Evolutionary conservation across 1,140 invertebrate genomes (phyloP).

Genomic region (Neodiprion lecontei): DNA sequence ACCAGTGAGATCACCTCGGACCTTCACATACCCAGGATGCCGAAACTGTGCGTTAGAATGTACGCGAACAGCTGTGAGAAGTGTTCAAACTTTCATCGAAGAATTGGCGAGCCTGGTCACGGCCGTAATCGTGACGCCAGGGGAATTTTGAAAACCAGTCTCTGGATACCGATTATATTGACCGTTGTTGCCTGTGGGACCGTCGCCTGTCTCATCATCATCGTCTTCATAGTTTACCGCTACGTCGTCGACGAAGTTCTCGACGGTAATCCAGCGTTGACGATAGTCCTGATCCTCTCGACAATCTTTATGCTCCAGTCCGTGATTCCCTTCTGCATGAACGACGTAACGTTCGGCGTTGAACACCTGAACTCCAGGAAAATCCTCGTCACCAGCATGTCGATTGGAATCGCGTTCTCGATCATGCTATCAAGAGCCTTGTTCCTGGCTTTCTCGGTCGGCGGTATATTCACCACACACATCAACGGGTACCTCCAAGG

Average conservation of each 20-base stretch:
- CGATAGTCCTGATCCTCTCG: slow-evolving; percentile 61
- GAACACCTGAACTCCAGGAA: slow-evolving; percentile 60
- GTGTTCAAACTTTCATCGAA: slow-evolving; percentile 46
- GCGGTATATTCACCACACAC: slow-evolving; percentile 66
- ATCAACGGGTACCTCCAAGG: slow-evolving; percentile 68
- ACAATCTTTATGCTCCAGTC: slow-evolving; percentile 62
- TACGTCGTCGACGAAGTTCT: slow-evolving; percentile 61
- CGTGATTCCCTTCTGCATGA: slow-evolving; percentile 64
- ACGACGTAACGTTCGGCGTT: slow-evolving; percentile 42
- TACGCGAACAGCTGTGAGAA: slow-evolving; percentile 37
- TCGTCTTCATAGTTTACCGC: slow-evolving; percentile 62
- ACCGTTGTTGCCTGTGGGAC: slow-evolving; percentile 58
- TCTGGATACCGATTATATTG: slow-evolving; percentile 61
- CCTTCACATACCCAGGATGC: slow-evolving; percentile 28
- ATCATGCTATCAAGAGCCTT: slow-evolving; percentile 65
- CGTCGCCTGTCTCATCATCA: slow-evolving; percentile 56
- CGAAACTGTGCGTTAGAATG: slow-evolving; percentile 41
- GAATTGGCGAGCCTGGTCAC: background rate
- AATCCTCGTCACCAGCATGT: slow-evolving; percentile 61
- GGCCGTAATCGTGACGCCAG: slow-evolving; percentile 10
- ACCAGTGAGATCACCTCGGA: slow-evolving; percentile 32
- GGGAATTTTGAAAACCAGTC: slow-evolving; percentile 45
- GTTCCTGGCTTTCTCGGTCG: slow-evolving; percentile 65
- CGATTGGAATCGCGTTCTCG: slow-evolving; percentile 64
- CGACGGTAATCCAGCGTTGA: slow-evolving; percentile 64